Evolutionary conservation across 2,797 vertebrate species (phyloP), one percentile per base, ranked within the genome.

Genomic region (Enteromius treurensis): DNA sequence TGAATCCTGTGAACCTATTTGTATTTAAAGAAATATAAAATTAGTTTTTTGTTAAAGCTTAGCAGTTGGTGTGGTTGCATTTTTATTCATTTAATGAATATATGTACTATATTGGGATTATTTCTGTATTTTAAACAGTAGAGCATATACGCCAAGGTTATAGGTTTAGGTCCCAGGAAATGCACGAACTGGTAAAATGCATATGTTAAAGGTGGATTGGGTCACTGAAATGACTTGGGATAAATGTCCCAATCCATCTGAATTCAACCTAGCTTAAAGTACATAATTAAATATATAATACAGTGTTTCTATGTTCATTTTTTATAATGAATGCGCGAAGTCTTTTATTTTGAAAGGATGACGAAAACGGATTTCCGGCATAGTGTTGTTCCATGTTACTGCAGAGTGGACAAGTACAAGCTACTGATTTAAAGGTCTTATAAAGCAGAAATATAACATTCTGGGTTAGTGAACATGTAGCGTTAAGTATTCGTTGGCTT

Each of bases 271-370:
- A 19, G 8, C 3, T 21, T 73, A 23, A 73, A 69, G 11, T 11
- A 42, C 0, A 14, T 69, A 4, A 15, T 70, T 70, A 1, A 45
- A 45, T 45, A 4, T 14, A 13, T 14, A 23, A 42, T 23, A 3
- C 40, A 69, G 37, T 69, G n/a, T 65, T n/a, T 23, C n/a, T 23
- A 23, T 23, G 53, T 4, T n/a, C n/a, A 19, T 21, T 2, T 51
- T 17, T 51, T 19, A 5, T 2, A 21, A 55, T 9, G 53, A 62
- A 60, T 3, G 1, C 10, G 1, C 42, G 23, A 15, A 26, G 1
- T 8, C 60, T 67, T 79, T 79, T 9, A 79, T 79, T 79, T 37
- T 79, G 62, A 51, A 64, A 51, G 2, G 5, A 34, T 15, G 13
- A 21, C 26, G 29, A 79, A 37, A 47, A 14, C 77, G 15, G 73